Percentiles rank a stretch among this genome's conserved stretches.
These are phyloP conservation scores for Trissoscelio sp. DNA, from an alignment of 2,888 invertebrate genomes.

Conservation along the genomic window DNA sequence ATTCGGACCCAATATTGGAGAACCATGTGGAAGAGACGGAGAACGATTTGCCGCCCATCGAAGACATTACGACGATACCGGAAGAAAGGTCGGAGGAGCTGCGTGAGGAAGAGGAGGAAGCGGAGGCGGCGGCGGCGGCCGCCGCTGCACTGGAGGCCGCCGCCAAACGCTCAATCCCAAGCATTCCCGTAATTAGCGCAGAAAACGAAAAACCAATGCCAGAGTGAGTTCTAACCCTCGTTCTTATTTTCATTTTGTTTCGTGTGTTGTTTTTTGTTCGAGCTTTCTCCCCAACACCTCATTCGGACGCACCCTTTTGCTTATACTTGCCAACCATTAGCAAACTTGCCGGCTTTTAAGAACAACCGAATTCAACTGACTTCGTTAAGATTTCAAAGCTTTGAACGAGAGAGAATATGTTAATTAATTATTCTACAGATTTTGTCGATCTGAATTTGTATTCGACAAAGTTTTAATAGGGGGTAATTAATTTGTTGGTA, in stretches of 20 bases:
- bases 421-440: too few relatives aligned
- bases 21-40: conserved; percentile 79
- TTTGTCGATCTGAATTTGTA: too few relatives aligned
- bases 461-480: too few relatives aligned
- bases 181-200: conserved; percentile 74
- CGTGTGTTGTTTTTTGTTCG: background rate
- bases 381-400: conserved; percentile 29
- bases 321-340: conserved; percentile 23
- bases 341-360: conserved; percentile 18
- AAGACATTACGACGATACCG: conserved; percentile 82
- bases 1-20: conserved; percentile 83
- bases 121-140: conserved; percentile 81
- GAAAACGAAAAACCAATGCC: conserved; percentile 74
- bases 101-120: conserved; percentile 84
- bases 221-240: conserved; percentile 72
- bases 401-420: too few relatives aligned
- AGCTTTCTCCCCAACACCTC: conserved; percentile 18
- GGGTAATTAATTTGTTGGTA: too few relatives aligned
- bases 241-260: conserved; percentile 26
- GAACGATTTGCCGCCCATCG: conserved; percentile 78
- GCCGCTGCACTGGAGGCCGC: conserved; percentile 70
- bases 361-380: conserved; percentile 1
- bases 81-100: conserved; percentile 86
- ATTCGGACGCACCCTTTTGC: conserved; percentile 17
- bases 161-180: conserved; percentile 70